Evolutionary conservation across 2,888 invertebrate species (phyloP), one percentile per base, ranked within the genome.

Genomic region (Hypena proboscidalis): DNA sequence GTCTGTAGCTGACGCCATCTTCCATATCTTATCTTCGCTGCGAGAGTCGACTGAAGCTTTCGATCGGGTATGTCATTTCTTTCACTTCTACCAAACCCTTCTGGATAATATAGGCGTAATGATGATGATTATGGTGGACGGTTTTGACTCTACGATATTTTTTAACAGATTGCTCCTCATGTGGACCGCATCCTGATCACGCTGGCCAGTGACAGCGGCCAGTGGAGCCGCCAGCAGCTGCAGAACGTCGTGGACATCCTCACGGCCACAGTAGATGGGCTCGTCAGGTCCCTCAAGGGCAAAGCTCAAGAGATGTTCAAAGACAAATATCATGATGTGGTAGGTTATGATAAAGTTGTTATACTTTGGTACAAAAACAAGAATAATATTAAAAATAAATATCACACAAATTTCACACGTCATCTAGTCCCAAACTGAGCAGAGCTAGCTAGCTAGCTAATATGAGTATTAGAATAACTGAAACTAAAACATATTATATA

Each of bases 211-310:
- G 94, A 94, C 56, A 90, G 92, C 40, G 89, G 92, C 0, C 92
- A 92, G 32, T 91, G 88, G 63, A 85, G 89, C 9, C 88, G 92
- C 0, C 87, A 85, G 27, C 72, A 90, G 1, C 67, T 95, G 26
- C 93, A 94, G 58, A 92, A 92, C 34, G 79, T 95, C 14, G 93
- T 94, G 0, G 93, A 94, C 54, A 84, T 94, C 4, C 62, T 87
- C 5, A 74, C 77, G 0, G 70, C 76, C 0, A 83, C 80, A 60
- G 63, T 85, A 0, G 77, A 84, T 22, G 51, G 63, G 1, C 63
- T 77, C 4, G 38, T 65, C 2, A 59, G 63, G 3, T 48, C 59
- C 0, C 51, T 77, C 4, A 77, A 77, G 29, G 77, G 68, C 1
- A 75, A 75, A 10, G 74, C 74, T 1, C 72, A 71, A 19, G 74